These are phyloP conservation scores for Melanotaenia nigrans DNA, from an alignment of 2,797 vertebrate genomes.

Conservation along the genomic window DNA sequence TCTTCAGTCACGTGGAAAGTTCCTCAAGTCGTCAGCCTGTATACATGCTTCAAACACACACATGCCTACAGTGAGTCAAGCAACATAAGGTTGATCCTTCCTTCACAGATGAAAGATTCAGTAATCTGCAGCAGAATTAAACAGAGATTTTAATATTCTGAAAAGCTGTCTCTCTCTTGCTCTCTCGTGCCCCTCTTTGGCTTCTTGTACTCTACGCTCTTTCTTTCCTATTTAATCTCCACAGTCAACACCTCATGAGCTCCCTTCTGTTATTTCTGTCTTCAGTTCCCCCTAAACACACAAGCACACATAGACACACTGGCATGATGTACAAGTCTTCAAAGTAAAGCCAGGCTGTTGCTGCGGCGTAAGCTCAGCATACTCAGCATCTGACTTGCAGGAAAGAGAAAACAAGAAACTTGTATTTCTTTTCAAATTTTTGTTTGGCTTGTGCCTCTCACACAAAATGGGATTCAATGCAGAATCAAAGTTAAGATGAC, in stretches of 20 bases:
- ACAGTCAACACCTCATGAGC: conserved; percentile 74
- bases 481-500: background rate
- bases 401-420: conserved; percentile 19
- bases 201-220: conserved; percentile 51
- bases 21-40: conserved; percentile 20
- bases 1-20: conserved; percentile 35
- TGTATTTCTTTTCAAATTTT: conserved; percentile 8
- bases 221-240: conserved; percentile 75
- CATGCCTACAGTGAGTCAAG: conserved; percentile 8
- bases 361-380: conserved; percentile 21
- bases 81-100: conserved; percentile 37
- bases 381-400: conserved; percentile 11
- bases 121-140: conserved; percentile 70
- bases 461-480: background rate
- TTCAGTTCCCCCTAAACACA: conserved; percentile 13
- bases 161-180: conserved; percentile 24
- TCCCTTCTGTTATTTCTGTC: conserved; percentile 28
- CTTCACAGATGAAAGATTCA: conserved; percentile 63
- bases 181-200: conserved; percentile 23
- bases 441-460: background rate
- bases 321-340: conserved; percentile 37
- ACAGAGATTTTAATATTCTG: conserved; percentile 73
- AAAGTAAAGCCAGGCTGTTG: conserved; percentile 43
- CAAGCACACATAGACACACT: conserved; percentile 16
- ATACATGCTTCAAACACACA: conserved; percentile 18